A percentile compares a stretch with the other conserved stretches of the same genome.
These are phyloP conservation scores for Aurelia aurita DNA, from an alignment of 30 jellyfish, hydroid and myxozoan species.

Conservation along the genomic window DNA sequence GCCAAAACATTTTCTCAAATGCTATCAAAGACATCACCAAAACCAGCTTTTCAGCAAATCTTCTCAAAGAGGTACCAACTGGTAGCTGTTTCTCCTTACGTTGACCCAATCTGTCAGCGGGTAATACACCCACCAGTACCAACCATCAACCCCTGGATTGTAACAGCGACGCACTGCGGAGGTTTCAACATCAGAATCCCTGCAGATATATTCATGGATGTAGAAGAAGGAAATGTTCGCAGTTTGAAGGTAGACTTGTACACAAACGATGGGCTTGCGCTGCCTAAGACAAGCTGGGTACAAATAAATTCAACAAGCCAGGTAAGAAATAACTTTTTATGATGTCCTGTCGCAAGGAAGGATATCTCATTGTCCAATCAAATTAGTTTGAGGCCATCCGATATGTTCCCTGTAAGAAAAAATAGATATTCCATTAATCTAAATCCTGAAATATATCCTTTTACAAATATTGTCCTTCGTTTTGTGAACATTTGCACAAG, in stretches of 20 bases:
- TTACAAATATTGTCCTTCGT: too few species aligned
- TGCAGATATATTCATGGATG: slow-evolving; percentile 64
- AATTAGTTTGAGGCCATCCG: too few species aligned
- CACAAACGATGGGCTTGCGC: slow-evolving; percentile 3
- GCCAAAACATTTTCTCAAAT: slow-evolving; percentile 33
- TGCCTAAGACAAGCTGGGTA: slow-evolving; percentile 52
- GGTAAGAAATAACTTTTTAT: slow-evolving; percentile 14
- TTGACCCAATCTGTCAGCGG: slow-evolving; percentile 71
- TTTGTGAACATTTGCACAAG: too few species aligned
- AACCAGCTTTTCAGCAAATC: slow-evolving; percentile 22
- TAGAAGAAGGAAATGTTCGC: slow-evolving; percentile 82
- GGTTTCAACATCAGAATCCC: slow-evolving; percentile 49
- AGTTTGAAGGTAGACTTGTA: slow-evolving; percentile 46
- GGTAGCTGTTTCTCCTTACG: slow-evolving; percentile 28
- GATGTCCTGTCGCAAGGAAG: too few species aligned
- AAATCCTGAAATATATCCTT: too few species aligned
- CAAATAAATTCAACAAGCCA: slow-evolving; percentile 55
- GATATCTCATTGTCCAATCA: too few species aligned
- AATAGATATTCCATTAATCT: too few species aligned
- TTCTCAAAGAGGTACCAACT: slow-evolving; percentile 32
- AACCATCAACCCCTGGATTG: slow-evolving; percentile 60
- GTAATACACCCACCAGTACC: slow-evolving; percentile 92
- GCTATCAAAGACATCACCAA: slow-evolving; percentile 25
- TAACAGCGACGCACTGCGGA: slow-evolving; percentile 63
- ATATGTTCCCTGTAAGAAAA: too few species aligned